Percentiles rank a stretch among this genome's conserved stretches.
Conservation (phyloP, 2,888 invertebrate genomes). For the Meloe dianella region DNA sequence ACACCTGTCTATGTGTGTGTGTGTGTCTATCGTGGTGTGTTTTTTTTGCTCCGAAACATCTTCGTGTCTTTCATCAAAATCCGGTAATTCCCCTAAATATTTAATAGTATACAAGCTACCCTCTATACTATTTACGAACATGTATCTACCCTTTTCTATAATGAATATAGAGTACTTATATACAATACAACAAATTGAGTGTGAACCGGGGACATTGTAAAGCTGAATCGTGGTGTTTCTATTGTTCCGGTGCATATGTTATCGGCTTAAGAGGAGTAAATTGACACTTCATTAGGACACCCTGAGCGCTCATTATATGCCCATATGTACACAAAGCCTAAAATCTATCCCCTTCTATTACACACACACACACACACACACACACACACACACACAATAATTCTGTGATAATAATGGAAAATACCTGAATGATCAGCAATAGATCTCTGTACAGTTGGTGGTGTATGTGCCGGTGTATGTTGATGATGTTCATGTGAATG, state of each 20-base stretch:
- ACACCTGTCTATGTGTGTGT: slow-evolving; percentile 35
- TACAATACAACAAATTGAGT: slow-evolving; percentile 61
- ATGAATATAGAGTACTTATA: neutral
- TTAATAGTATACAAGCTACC: neutral
- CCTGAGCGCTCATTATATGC: slow-evolving; percentile 52
- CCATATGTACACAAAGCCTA: slow-evolving; percentile 51
- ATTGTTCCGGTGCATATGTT: slow-evolving; percentile 50
- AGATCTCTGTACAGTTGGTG: slow-evolving; percentile 62
- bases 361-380: neutral
- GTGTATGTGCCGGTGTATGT: slow-evolving; percentile 74
- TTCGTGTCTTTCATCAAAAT: too few species aligned
- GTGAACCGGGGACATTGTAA: slow-evolving; percentile 49
- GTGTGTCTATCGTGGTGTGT: neutral
- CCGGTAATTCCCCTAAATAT: neutral
- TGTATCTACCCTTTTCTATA: neutral
- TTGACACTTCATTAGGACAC: slow-evolving; percentile 60
- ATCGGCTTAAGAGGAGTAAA: slow-evolving; percentile 52
- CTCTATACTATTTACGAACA: neutral
- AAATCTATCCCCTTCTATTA: neutral
- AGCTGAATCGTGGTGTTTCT: slow-evolving; percentile 20
- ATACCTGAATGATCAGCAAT: slow-evolving; percentile 60
- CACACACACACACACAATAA: neutral
- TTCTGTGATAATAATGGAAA: slow-evolving; percentile 24
- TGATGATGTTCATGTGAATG: slow-evolving; percentile 62
- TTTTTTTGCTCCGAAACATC: neutral